Evolutionary conservation across 2,888 invertebrate species (phyloP).

Genomic region (Amphiduros pacificus): DNA sequence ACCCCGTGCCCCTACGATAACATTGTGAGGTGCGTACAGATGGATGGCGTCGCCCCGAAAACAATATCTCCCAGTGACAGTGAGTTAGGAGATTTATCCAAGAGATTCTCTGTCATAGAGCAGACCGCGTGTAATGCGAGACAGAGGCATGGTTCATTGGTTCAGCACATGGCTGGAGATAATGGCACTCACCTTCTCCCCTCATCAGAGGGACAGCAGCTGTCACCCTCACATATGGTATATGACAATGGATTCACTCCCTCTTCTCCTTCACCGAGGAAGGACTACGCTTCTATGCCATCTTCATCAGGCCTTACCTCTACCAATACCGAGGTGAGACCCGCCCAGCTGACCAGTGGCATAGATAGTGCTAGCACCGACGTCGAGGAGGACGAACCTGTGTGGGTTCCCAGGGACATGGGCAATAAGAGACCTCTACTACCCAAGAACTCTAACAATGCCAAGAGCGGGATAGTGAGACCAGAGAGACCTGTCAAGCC

Average conservation of each 20-base stretch:
- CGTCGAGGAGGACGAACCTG: neutral
- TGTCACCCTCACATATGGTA: no score
- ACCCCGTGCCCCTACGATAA: no score
- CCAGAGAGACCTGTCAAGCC: neutral
- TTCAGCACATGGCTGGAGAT: no score
- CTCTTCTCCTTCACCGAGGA: no score
- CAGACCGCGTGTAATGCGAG: neutral
- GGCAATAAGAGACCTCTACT: neutral
- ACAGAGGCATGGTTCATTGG: neutral
- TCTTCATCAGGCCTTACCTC: no score
- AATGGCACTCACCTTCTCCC: no score
- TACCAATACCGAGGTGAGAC: neutral
- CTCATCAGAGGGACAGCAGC: no score
- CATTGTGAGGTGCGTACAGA: no score
- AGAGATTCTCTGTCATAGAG: constrained; percentile 2
- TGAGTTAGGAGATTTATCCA: constrained; percentile 12
- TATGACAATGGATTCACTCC: no score
- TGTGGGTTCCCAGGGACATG: neutral
- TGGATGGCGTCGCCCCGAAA: no score
- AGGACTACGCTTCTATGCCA: no score
- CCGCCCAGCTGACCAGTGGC: neutral
- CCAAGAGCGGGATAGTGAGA: neutral
- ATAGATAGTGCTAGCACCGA: neutral
- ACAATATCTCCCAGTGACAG: constrained; percentile 6
- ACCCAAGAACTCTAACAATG: neutral